These are phyloP conservation scores for Myotis findleyi DNA, from an alignment of 2,797 vertebrate species.

Conservation along the genomic window DNA sequence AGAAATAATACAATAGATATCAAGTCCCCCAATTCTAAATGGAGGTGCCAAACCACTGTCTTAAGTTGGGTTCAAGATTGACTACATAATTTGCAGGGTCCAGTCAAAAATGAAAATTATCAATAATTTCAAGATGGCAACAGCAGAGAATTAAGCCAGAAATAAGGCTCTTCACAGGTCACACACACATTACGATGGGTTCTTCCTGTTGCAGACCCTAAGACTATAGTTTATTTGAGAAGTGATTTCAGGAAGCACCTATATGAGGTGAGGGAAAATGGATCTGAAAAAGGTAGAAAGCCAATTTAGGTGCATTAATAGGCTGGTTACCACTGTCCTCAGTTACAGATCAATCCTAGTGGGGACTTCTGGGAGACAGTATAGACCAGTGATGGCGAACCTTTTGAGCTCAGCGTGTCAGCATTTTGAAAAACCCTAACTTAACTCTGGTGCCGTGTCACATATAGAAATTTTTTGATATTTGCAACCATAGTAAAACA, in stretches of 20 bases:
- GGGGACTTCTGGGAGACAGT: background rate
- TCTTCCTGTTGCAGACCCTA: background rate
- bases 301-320: background rate
- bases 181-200: background rate
- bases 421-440: too few relatives aligned
- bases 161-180: background rate
- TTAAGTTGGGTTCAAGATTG: background rate
- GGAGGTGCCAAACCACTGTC: background rate
- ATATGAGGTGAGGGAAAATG: background rate
- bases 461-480: too few relatives aligned
- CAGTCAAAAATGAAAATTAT: background rate
- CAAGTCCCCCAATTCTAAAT: background rate
- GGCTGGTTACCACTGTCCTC: background rate
- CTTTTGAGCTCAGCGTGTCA: too few relatives aligned
- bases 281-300: background rate
- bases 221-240: background rate
- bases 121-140: background rate
- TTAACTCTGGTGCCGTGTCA: too few relatives aligned
- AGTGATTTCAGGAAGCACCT: background rate
- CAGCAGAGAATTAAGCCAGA: background rate
- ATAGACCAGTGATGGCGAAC: too few relatives aligned
- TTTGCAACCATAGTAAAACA: too few relatives aligned
- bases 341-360: background rate
- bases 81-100: background rate
- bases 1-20: background rate